Conservation (phyloP, 2,797 vertebrate species). For the Sebastes jordani region DNA sequence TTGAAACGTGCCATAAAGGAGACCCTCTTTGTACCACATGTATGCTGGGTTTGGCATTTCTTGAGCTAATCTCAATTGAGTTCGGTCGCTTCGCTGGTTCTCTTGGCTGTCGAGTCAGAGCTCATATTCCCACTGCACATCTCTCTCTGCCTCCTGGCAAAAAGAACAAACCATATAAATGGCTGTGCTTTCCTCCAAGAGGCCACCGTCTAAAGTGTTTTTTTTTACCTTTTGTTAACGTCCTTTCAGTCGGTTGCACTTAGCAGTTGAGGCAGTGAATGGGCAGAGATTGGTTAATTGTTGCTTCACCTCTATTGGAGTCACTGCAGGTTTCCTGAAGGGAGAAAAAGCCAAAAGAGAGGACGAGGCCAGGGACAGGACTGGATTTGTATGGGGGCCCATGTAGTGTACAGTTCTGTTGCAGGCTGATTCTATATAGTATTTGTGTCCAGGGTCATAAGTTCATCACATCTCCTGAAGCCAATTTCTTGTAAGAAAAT, state of each 20-base stretch:
- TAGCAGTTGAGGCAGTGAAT: slow-evolving; percentile 9
- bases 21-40: not conserved
- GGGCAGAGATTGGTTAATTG: slow-evolving; percentile 28
- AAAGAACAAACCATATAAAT: slow-evolving; percentile 19
- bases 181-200: not conserved
- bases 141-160: slow-evolving; percentile 4
- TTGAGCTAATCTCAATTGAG: not conserved
- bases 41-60: slow-evolving; percentile 1
- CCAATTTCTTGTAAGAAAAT: no score
- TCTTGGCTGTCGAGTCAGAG: slow-evolving; percentile 5
- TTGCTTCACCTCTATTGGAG: slow-evolving; percentile 27
- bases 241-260: slow-evolving; percentile 19
- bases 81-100: slow-evolving; percentile 13
- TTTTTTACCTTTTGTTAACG: not conserved
- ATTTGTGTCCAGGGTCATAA: slow-evolving; percentile 20
- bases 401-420: not conserved
- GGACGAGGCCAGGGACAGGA: not conserved
- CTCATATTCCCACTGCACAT: slow-evolving; percentile 8
- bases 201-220: not conserved
- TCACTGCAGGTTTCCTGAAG: slow-evolving; percentile 17
- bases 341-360: slow-evolving; percentile 2
- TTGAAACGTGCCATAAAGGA: no score
- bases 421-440: slow-evolving; percentile 5
- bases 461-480: slow-evolving; percentile 5
- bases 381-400: slow-evolving; percentile 3